Evolutionary conservation across 2,113 vertebrate genomes (phyloP).

Genomic region (Urocynchramus pylzowi): DNA sequence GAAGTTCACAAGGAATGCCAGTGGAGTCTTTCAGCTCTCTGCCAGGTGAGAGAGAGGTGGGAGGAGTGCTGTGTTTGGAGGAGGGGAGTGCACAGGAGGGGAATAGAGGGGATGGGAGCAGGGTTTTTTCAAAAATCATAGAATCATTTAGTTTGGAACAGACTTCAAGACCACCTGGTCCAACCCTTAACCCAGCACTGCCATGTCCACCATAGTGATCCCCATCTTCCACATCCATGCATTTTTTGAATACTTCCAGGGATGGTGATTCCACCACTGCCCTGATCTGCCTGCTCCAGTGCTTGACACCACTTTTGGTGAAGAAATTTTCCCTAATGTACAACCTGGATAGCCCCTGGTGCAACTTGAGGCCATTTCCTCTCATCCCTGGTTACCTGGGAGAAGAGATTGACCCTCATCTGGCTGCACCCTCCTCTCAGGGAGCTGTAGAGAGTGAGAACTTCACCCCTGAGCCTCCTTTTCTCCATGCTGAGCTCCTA

Average conservation of each 20-base stretch:
- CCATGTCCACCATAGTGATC: not conserved
- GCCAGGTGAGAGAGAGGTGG: not conserved
- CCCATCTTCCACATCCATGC: rapidly evolving
- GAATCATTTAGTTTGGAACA: not conserved
- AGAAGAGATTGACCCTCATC: rapidly evolving
- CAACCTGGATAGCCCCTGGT: not conserved
- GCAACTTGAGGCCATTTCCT: not conserved
- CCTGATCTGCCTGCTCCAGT: not conserved
- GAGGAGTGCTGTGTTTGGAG: not conserved
- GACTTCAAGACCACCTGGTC: too few species aligned
- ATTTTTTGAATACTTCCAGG: rapidly evolving
- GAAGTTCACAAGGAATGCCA: not conserved
- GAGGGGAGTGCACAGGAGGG: not conserved
- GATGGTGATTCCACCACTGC: not conserved
- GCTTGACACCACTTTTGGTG: not conserved
- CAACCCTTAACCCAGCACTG: not conserved
- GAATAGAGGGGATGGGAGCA: not conserved
- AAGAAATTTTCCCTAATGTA: not conserved
- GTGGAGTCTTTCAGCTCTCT: not conserved
- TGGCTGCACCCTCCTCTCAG: not conserved
- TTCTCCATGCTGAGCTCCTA: not conserved
- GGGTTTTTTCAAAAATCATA: not conserved
- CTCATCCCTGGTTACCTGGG: too few species aligned
- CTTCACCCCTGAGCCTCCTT: not conserved
- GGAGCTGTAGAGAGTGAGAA: not conserved